Evolutionary conservation across 1,140 invertebrate genomes (phyloP), one percentile per base, ranked within the genome.

Genomic region (Drosophila guanche): DNA sequence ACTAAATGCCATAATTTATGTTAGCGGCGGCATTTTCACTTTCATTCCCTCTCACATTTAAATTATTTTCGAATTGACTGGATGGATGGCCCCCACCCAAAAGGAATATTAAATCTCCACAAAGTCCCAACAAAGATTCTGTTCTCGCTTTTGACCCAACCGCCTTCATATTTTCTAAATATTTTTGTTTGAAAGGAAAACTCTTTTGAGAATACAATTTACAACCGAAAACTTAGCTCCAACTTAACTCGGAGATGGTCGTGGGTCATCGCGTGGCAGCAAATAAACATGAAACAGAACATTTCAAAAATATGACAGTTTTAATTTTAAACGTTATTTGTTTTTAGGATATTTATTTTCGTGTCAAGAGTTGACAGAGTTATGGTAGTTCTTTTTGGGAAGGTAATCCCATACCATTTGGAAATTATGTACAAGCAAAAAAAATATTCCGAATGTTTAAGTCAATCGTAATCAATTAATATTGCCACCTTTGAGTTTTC

Each of bases 1-100:
- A 81, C 77, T 80, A 85, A 85, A 86, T 73, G 77, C 73, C 72
- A 74, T 80, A 81, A 86, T 85, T 85, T 86, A 86, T 85, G 70
- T 68, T 46, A 54, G 51, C 76, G 57, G 69, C 62, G 62, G 66
- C 66, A 68, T 68, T 68, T 68, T 2, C 65, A 52, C 40, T 58
- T 20, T 16, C 27, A 16, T 57, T 43, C 66, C 48, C 50, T 27
- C 25, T 46, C 67, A 60, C 67, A 70, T 56, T 83, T 65, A 72
- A 85, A 85, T 86, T 76, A 62, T 54, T 69, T 73, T 66, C 67
- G 72, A 67, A 80, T 80, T 74, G 72, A 72, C 81, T 50, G 59
- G 56, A 53, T 81, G 67, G 59, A 84, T 76, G 81, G 81, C 73
- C 81, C 61, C 16, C 16, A 20, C 16, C 16, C 81, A 86, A 88